Conservation (phyloP, 2,797 vertebrate genomes). For the Phalanger gymnotis region DNA sequence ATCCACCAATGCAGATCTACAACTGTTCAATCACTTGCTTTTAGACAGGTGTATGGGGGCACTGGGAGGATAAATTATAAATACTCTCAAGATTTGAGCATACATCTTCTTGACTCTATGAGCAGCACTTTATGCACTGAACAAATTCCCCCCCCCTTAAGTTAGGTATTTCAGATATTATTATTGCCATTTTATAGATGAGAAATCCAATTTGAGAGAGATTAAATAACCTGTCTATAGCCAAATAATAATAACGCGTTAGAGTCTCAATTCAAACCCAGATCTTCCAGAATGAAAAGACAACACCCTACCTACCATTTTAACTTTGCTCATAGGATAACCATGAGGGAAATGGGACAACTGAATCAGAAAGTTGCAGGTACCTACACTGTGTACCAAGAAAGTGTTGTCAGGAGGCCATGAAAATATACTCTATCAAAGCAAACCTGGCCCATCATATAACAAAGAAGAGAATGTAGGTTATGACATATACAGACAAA, state of each 20-base stretch:
- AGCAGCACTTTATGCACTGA: no score
- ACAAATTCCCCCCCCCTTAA: no score
- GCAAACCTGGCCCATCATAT: not conserved
- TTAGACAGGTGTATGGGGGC: no score
- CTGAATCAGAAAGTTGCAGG: not conserved
- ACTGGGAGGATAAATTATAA: no score
- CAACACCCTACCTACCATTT: not conserved
- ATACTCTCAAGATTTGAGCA: no score
- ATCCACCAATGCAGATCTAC: no score
- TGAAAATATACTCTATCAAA: not conserved
- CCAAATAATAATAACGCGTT: not conserved
- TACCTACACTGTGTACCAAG: not conserved
- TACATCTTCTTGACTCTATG: no score
- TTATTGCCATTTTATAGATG: not conserved
- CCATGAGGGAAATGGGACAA: not conserved
- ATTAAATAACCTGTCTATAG: not conserved
- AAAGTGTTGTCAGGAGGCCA: not conserved
- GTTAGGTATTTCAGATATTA: no score
- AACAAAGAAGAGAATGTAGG: not conserved
- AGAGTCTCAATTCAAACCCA: not conserved
- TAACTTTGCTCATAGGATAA: not conserved
- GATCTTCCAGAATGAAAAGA: not conserved
- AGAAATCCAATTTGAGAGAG: not conserved
- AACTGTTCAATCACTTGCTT: no score
- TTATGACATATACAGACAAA: not conserved